Conservation (phyloP, 2,888 invertebrate genomes). For the Drosophila merina region DNA sequence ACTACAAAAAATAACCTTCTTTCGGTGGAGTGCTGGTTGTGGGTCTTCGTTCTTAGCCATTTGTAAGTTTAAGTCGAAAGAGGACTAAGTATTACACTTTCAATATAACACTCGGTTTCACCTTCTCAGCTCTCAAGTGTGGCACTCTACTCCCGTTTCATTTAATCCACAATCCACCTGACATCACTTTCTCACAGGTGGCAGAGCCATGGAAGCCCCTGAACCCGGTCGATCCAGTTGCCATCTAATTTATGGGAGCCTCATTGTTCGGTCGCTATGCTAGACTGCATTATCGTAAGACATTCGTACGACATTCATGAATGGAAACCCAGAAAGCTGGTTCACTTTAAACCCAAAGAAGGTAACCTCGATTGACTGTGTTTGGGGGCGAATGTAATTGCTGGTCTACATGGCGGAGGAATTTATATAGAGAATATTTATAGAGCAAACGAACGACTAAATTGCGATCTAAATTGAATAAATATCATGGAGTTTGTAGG, state of each 20-base stretch:
- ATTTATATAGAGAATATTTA: slow-evolving; percentile 44
- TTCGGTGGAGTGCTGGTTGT: slow-evolving; percentile 46
- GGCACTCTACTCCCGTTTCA: slow-evolving; percentile 30
- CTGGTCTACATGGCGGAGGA: slow-evolving; percentile 36
- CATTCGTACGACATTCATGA: slow-evolving; percentile 52
- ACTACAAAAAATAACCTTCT: slow-evolving; percentile 20
- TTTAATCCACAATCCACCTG: slow-evolving; percentile 51
- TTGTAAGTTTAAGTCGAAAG: slow-evolving; percentile 9
- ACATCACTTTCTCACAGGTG: slow-evolving; percentile 26
- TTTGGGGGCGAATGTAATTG: slow-evolving; percentile 49
- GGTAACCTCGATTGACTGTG: slow-evolving; percentile 39
- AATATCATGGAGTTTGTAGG: slow-evolving; percentile 22
- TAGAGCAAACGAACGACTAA: slow-evolving; percentile 36
- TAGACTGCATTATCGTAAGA: slow-evolving; percentile 45
- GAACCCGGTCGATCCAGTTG: slow-evolving; percentile 48
- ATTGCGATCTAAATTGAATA: slow-evolving; percentile 12
- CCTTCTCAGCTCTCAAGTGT: slow-evolving; percentile 18
- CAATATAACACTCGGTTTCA: slow-evolving; percentile 46
- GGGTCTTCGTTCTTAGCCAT: slow-evolving; percentile 59
- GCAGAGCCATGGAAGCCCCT: slow-evolving; percentile 23
- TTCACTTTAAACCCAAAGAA: slow-evolving; percentile 44
- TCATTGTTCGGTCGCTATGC: slow-evolving; percentile 12
- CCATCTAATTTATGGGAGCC: slow-evolving; percentile 26
- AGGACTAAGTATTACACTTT: slow-evolving; percentile 50
- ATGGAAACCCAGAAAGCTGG: slow-evolving; percentile 59